Conservation (phyloP, 2,113 vertebrate genomes). For the Malaclemys terrapin region DNA sequence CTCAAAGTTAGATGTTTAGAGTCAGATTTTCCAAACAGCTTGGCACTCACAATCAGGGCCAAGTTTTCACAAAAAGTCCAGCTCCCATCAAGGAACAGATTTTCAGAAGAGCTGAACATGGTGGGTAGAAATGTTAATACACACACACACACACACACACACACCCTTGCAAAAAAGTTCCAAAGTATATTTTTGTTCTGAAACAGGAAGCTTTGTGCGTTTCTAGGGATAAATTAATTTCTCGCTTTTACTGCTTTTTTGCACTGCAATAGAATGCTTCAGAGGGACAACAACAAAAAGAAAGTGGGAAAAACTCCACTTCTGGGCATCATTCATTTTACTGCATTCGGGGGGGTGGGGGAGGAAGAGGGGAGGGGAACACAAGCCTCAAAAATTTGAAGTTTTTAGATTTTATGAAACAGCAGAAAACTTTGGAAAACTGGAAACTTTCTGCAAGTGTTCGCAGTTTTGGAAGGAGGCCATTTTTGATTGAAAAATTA, state of each 20-base stretch:
- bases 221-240: background rate
- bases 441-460: background rate
- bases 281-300: background rate
- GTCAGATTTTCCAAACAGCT: background rate
- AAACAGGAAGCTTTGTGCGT: background rate
- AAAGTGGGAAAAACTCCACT: background rate
- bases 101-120: background rate
- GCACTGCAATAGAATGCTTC: background rate
- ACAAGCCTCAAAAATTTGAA: constrained; percentile 17
- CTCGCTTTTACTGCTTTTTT: background rate
- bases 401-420: background rate
- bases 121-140: background rate
- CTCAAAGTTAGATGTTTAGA: background rate
- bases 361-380: background rate
- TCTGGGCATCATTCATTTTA: background rate
- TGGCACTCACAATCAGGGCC: background rate
- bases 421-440: background rate
- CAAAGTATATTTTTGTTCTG: background rate
- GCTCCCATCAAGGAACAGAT: background rate
- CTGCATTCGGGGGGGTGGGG: background rate
- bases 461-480: constrained; percentile 3
- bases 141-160: background rate
- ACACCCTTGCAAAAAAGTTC: background rate
- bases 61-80: background rate
- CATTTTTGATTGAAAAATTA: constrained; percentile 1